Conservation (phyloP, 2,888 invertebrate species). For the Chydorus sphaericus region DNA sequence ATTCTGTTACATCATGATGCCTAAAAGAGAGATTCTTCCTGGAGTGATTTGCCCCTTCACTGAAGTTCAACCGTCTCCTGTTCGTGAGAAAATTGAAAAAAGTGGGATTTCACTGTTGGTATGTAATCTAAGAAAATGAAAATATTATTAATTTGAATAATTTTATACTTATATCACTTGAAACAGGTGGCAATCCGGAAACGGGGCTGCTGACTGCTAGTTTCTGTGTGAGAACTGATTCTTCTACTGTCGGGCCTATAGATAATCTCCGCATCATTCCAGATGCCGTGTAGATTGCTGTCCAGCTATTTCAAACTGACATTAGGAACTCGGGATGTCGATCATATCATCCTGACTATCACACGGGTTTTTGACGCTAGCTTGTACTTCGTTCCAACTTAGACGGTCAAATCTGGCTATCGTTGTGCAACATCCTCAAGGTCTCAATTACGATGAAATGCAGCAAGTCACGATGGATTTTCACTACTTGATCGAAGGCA, state of each 20-base stretch:
- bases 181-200: slow-evolving; percentile 41
- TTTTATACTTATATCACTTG: no score
- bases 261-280: slow-evolving; percentile 56
- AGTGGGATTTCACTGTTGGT: no score
- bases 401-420: slow-evolving; percentile 69
- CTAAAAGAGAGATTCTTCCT: no score
- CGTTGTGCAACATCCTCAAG: slow-evolving; percentile 62
- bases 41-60: no score
- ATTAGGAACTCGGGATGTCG: slow-evolving; percentile 51
- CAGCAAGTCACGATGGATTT: slow-evolving; percentile 40
- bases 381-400: slow-evolving; percentile 55
- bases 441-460: slow-evolving; percentile 45
- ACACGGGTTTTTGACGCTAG: slow-evolving; percentile 73
- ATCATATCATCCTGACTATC: slow-evolving; percentile 70
- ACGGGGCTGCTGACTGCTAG: slow-evolving; percentile 61
- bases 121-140: no score
- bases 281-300: slow-evolving; percentile 53
- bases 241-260: slow-evolving; percentile 61
- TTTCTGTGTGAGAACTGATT: slow-evolving; percentile 75
- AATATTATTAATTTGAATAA: no score
- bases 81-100: no score
- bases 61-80: no score
- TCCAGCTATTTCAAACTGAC: slow-evolving; percentile 47
- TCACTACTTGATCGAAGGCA: slow-evolving; percentile 15
- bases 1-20: no score